A percentile compares a stretch with the other conserved stretches of the same genome.
These are phyloP conservation scores for Salvator merianae DNA, from an alignment of 2,113 vertebrate genomes.

Conservation along the genomic window DNA sequence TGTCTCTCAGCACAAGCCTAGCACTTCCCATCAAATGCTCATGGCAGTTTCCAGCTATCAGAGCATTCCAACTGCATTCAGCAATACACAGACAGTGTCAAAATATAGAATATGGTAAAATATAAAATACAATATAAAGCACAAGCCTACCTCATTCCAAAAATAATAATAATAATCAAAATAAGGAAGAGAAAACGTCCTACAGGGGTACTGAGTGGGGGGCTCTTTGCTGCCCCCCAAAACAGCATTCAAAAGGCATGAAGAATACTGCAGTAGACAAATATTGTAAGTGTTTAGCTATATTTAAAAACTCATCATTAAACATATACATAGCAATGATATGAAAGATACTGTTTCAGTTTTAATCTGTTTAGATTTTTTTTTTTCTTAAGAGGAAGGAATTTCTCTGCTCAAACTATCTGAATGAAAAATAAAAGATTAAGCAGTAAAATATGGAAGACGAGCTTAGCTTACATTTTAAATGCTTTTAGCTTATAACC, in stretches of 20 bases:
- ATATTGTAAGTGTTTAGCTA: not conserved
- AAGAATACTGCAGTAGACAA: not conserved
- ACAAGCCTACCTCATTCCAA: not conserved
- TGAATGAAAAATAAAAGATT: constrained; percentile 17
- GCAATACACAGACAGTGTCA: no score
- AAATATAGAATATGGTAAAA: no score
- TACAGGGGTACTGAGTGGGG: no score
- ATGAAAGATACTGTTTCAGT: not conserved
- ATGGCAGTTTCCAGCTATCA: no score
- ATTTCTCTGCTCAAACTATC: constrained; percentile 8
- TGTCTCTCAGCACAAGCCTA: no score
- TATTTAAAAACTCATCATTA: constrained; percentile 1
- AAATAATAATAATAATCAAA: no score
- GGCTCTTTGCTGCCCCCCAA: no score
- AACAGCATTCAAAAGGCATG: not conserved
- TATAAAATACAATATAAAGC: not conserved
- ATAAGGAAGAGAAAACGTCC: no score
- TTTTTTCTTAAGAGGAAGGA: constrained; percentile 7
- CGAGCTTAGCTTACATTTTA: constrained; percentile 14
- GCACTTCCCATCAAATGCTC: no score
- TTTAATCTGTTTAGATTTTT: not conserved
- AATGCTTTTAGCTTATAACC: constrained; percentile 20
- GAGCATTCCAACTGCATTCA: no score
- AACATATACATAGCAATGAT: not conserved
- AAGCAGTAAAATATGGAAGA: constrained; percentile 13